Percentiles rank a stretch among this genome's conserved stretches.
Evolutionary conservation across 2,888 invertebrate genomes (phyloP).

Genomic region (Machimus atricapillus): DNA sequence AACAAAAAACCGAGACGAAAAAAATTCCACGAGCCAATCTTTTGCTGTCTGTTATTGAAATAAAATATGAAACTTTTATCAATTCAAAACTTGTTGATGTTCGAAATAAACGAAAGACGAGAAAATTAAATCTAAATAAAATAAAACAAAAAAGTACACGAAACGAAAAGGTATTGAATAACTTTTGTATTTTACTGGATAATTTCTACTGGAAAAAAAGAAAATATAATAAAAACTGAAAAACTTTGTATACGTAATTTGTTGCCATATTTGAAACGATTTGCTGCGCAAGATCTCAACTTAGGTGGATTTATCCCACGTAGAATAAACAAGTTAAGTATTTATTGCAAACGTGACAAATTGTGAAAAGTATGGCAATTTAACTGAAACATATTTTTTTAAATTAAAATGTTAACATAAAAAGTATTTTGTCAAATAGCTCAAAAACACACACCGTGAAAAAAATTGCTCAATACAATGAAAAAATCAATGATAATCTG

Average conservation of each 20-base stretch:
- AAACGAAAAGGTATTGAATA: constrained; percentile 26
- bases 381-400: neutral
- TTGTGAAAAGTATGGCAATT: neutral
- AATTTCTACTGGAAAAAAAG: neutral
- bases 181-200: neutral
- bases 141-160: neutral
- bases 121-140: constrained; percentile 2
- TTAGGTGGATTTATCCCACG: constrained; percentile 2
- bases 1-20: neutral
- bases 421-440: constrained; percentile 19
- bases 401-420: constrained; percentile 12
- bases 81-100: constrained; percentile 9
- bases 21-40: neutral
- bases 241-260: constrained; percentile 20
- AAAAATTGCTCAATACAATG: constrained; percentile 20
- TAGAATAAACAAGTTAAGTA: constrained; percentile 15
- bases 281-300: constrained; percentile 17
- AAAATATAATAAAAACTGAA: neutral
- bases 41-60: constrained; percentile 39
- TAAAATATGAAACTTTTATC: constrained; percentile 33
- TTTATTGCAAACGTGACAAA: neutral
- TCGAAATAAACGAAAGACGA: constrained; percentile 23
- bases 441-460: constrained; percentile 12
- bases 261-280: neutral
- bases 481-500: constrained; percentile 46